Evolutionary conservation across 2,797 vertebrate genomes (phyloP).

Genomic region (Rallus crepitans): DNA sequence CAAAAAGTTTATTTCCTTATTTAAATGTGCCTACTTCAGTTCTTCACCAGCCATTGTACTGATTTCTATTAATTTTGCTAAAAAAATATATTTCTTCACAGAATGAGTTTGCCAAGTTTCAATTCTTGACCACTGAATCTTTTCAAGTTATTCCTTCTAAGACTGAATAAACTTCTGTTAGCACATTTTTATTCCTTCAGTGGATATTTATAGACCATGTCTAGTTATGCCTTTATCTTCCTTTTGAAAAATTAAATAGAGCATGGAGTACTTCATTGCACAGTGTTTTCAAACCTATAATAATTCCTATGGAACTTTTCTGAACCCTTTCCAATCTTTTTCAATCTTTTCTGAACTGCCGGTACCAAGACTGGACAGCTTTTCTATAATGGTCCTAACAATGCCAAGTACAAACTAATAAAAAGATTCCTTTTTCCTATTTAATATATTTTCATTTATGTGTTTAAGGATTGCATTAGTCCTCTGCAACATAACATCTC

Average conservation of each 20-base stretch:
- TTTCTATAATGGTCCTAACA: background rate
- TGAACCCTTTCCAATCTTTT: background rate
- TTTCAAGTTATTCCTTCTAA: slow-evolving; percentile 9
- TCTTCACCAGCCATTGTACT: background rate
- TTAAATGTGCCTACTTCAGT: background rate
- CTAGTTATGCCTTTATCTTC: background rate
- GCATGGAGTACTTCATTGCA: background rate
- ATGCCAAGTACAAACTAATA: background rate
- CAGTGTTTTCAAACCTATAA: slow-evolving; percentile 29
- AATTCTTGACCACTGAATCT: background rate
- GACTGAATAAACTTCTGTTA: background rate
- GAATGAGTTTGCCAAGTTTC: background rate
- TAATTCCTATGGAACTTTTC: background rate
- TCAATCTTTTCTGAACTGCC: background rate
- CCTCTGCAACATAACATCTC: background rate
- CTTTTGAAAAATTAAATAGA: slow-evolving; percentile 52
- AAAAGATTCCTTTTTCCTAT: background rate
- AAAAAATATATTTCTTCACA: background rate
- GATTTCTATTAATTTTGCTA: background rate
- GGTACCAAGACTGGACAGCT: background rate
- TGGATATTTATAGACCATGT: slow-evolving; percentile 35
- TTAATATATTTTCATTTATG: background rate
- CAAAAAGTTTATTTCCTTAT: background rate
- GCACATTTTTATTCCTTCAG: slow-evolving; percentile 13
- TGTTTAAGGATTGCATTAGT: background rate